Evolutionary conservation across 2,113 vertebrate genomes (phyloP).

Genomic region (Nothobranchius kuhntae): DNA sequence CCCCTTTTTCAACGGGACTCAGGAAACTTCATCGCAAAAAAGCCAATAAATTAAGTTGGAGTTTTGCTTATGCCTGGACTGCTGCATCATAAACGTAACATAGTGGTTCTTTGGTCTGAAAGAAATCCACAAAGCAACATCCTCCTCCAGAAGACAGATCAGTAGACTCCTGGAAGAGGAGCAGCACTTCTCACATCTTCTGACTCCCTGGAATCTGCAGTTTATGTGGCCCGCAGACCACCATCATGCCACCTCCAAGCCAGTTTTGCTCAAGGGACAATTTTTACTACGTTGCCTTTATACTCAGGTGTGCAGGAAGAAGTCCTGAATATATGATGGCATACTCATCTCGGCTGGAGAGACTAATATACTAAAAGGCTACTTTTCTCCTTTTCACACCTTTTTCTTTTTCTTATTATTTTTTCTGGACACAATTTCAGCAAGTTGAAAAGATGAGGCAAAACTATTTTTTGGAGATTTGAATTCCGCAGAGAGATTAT

Average conservation of each 20-base stretch:
- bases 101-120: too few species aligned
- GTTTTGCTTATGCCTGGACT: constrained; percentile 19
- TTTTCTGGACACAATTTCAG: constrained; percentile 24
- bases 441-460: constrained; percentile 19
- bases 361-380: constrained; percentile 11
- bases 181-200: too few species aligned
- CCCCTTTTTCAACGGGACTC: constrained; percentile 7
- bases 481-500: constrained; percentile 14
- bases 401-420: not conserved
- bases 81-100: not conserved
- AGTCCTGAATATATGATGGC: not conserved
- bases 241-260: too few species aligned
- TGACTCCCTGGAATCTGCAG: too few species aligned
- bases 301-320: constrained; percentile 22
- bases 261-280: too few species aligned
- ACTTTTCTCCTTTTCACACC: not conserved
- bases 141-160: too few species aligned
- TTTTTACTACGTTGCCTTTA: not conserved
- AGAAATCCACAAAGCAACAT: too few species aligned
- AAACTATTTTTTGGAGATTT: not conserved
- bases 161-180: too few species aligned
- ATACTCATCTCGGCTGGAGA: not conserved
- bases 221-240: too few species aligned
- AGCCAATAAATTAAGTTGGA: not conserved
- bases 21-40: not conserved